Base-by-base conservation (phyloP, 2,113 vertebrate genomes). In the Agelaius phoeniceus region DNA sequence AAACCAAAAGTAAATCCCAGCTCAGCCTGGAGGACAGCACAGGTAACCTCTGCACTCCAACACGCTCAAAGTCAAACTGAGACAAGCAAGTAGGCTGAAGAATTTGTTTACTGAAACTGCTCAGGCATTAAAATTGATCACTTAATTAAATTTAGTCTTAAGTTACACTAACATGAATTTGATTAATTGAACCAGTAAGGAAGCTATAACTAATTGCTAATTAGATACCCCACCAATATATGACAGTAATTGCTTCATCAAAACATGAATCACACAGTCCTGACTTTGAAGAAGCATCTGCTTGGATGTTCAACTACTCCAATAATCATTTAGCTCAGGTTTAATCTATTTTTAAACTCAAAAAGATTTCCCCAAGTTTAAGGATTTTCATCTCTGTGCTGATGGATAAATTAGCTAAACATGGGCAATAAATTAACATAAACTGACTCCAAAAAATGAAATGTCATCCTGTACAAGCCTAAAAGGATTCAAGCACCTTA, bases 161-260 rank as follows among this genome's bases (percentile, higher is more conserved):
- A 69, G 71, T 87, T 94, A 91, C 88, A 76, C 94, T 94, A 96
- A 94, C 82, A 92, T 58, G 77, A 85, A 95, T 96, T 88, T 94
- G 90, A 97, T 96, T 90, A 95, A 94, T 81, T 94, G 80, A 96
- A 93, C 72, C 82, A 83, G 88, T 71, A 76, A 94, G 72, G 61
- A 90, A 94, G 87, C 87, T 94, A 24, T 76, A 89, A 92, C 90
- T 97, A 96, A 96, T 87, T 95, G 84, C 83, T 93, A 94, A 96
- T 88, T 91, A 94, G 65, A 85, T 75, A 65, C 84, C 57, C 73
- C 81, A 95, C 85, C 78, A 90, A 94, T 87, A 24, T 93, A 95
- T 6, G 14, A 68, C 71, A 93, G 73, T 92, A 97, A 96, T 84
- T 91, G 62, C 88, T 91, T 97, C 90, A 94, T 95, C 87, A 96